Evolutionary conservation across 2,113 vertebrate genomes (phyloP).

Genomic region (Arothron firmamentum): DNA sequence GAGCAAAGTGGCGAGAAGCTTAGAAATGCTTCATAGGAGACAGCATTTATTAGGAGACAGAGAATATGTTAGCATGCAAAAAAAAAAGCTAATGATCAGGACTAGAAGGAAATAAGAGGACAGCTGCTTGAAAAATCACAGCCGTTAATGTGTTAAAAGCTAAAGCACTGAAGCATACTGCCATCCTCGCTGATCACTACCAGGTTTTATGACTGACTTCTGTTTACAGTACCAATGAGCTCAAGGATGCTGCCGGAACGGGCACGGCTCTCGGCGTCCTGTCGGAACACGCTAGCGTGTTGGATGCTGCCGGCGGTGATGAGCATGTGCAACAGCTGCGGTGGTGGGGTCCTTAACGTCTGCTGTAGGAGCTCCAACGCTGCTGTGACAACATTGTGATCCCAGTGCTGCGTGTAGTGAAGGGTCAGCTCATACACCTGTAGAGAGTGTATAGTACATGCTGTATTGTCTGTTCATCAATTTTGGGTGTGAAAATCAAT

Average conservation of each 20-base stretch:
- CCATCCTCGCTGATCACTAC: no score
- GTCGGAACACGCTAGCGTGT: constrained; percentile 74
- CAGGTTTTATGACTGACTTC: not conserved
- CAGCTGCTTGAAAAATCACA: no score
- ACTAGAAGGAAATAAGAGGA: not conserved
- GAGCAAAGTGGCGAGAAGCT: constrained; percentile 52
- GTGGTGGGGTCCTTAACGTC: constrained; percentile 86
- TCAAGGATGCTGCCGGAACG: constrained; percentile 93
- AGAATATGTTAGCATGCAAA: constrained; percentile 29
- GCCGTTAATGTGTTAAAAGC: constrained; percentile 20
- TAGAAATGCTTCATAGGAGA: constrained; percentile 30
- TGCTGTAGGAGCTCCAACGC: constrained; percentile 93
- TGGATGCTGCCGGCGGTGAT: constrained; percentile 78
- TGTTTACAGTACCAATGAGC: constrained; percentile 79
- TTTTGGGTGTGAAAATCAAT: no score
- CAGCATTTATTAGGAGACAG: constrained; percentile 5
- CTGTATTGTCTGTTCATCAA: no score
- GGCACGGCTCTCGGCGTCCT: constrained; percentile 74
- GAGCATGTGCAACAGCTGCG: constrained; percentile 85
- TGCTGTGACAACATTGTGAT: constrained; percentile 96
- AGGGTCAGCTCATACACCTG: constrained; percentile 96
- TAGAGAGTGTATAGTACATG: not conserved
- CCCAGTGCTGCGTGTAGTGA: constrained; percentile 90
- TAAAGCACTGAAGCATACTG: not conserved
- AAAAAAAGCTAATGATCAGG: constrained; percentile 15